Evolutionary conservation across 1,140 invertebrate species (phyloP).

Genomic region (Theocolax elegans): DNA sequence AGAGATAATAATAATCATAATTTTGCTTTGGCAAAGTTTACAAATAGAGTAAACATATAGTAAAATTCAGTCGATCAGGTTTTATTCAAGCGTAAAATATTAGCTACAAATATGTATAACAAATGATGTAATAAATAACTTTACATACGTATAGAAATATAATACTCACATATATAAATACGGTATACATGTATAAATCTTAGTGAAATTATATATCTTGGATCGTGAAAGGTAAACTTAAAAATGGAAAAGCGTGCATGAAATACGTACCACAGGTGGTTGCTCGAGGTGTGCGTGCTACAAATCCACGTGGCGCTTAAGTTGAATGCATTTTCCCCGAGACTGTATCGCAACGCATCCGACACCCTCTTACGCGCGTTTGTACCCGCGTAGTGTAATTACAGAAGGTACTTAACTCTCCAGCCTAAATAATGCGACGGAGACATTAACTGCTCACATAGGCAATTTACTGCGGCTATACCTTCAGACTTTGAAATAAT

Average conservation of each 20-base stretch:
- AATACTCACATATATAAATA: no score
- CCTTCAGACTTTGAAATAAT: not conserved
- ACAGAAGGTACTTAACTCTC: conserved; percentile 30
- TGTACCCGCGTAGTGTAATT: conserved; percentile 40
- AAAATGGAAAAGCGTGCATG: conserved; percentile 7
- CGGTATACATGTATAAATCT: no score
- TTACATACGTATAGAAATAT: no score
- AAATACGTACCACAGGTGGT: conserved; percentile 35
- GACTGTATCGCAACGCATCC: not conserved
- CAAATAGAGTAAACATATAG: no score
- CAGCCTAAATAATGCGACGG: conserved; percentile 25
- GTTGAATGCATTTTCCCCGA: conserved; percentile 3
- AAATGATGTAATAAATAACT: no score
- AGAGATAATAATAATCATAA: no score
- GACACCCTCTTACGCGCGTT: conserved; percentile 12
- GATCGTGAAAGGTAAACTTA: not conserved
- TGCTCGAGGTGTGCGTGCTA: conserved; percentile 20
- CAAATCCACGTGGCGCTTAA: conserved; percentile 29
- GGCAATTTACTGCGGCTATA: conserved; percentile 1
- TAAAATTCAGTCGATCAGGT: no score
- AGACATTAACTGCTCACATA: conserved; percentile 23
- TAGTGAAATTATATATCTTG: no score
- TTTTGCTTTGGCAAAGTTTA: no score
- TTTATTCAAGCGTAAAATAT: no score
- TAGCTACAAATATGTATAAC: no score